phyloP scores from a whole-genome alignment of 2,113 vertebrate species.

The Periophthalmus modestus region DNA sequence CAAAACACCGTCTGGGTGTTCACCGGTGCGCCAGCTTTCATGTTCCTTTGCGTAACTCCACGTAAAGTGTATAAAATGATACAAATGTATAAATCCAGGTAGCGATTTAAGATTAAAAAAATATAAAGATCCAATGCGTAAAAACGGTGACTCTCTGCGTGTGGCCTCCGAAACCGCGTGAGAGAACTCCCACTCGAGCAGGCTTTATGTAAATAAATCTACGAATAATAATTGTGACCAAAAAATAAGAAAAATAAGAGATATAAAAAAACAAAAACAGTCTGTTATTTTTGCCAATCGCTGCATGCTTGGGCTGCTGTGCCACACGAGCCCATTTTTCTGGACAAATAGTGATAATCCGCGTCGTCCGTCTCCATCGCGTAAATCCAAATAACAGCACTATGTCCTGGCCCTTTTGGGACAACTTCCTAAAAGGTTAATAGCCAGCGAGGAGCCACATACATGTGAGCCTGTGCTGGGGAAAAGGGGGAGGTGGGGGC shows the following conservation, averaged over 20 bases:
- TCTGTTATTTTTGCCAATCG: conserved; percentile 69
- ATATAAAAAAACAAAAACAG: conserved; percentile 38
- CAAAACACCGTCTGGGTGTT: conserved; percentile 86
- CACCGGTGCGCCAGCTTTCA: conserved; percentile 84
- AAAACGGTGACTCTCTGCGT: not conserved
- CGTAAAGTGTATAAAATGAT: conserved; percentile 22
- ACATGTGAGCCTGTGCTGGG: conserved; percentile 35
- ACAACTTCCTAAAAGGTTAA: conserved; percentile 8
- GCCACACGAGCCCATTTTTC: conserved; percentile 60
- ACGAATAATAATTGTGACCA: conserved; percentile 11
- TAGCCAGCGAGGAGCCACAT: conserved; percentile 19
- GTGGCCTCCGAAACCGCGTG: conserved; percentile 29
- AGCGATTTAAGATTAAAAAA: not conserved
- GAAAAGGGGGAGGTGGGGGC: conserved; percentile 10
- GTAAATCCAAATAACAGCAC: conserved; percentile 57
- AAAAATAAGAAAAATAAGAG: conserved; percentile 10
- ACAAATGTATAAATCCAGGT: not conserved
- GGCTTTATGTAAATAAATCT: too few relatives aligned
- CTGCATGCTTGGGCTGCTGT: conserved; percentile 52
- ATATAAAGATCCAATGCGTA: not conserved
- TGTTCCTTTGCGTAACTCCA: conserved; percentile 75
- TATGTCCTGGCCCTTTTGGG: conserved; percentile 29
- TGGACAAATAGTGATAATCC: conserved; percentile 75
- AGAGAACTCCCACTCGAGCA: too few relatives aligned
- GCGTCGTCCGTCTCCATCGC: conserved; percentile 84